Conservation (phyloP, 1,140 invertebrate genomes). For the Leptinotarsa texana region DNA sequence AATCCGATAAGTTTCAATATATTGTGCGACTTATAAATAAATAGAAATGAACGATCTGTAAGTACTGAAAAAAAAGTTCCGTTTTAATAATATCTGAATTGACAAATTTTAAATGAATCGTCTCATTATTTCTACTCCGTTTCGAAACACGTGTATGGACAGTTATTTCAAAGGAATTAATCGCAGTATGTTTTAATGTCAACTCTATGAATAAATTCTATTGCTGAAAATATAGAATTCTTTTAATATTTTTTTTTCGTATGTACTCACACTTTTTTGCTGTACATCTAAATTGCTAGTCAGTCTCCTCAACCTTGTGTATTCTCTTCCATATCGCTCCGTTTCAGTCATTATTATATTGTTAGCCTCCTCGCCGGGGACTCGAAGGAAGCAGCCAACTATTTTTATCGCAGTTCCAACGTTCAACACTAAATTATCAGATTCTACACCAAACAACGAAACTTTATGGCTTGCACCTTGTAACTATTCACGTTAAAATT, state of each 20-base stretch:
- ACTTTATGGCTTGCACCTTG: conserved; percentile 3
- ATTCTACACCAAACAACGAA: neutral
- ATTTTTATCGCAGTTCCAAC: conserved; percentile 3
- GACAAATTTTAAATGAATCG: too few relatives aligned
- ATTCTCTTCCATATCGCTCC: conserved; percentile 64
- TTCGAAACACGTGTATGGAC: too few relatives aligned
- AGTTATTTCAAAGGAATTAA: too few relatives aligned
- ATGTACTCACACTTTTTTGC: conserved; percentile 62
- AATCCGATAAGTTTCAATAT: too few relatives aligned
- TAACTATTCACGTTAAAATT: conserved; percentile 20
- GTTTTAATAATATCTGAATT: too few relatives aligned
- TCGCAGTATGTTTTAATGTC: too few relatives aligned
- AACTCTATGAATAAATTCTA: too few relatives aligned
- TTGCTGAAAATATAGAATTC: too few relatives aligned
- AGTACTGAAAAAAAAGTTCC: too few relatives aligned
- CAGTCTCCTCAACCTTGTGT: conserved; percentile 63
- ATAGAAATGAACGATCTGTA: too few relatives aligned
- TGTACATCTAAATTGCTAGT: conserved; percentile 66
- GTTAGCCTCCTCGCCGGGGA: neutral
- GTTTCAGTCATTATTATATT: conserved; percentile 39
- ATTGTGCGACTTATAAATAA: too few relatives aligned
- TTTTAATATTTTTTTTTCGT: neutral
- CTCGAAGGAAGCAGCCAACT: neutral
- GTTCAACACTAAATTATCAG: neutral
- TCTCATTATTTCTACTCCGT: too few relatives aligned